Evolutionary conservation across 2,113 vertebrate species (phyloP), one percentile per base, ranked within the genome.

Genomic region (Tragelaphus strepsiceros): DNA sequence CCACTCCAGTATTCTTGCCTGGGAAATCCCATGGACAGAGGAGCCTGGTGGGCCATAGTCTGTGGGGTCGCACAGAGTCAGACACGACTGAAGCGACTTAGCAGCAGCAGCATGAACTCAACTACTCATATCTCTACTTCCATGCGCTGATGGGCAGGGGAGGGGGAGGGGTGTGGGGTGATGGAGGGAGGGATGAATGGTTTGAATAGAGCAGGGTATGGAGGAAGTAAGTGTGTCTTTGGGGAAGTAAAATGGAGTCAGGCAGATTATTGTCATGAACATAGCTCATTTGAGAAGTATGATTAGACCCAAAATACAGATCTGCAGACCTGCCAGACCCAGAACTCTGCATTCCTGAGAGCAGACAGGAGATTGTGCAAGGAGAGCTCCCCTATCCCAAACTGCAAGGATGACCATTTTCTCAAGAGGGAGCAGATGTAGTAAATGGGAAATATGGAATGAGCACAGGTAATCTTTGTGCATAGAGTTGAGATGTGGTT

Each of bases 81-180:
- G 67, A 71, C 67, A 71, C 0, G 1, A 39, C n/a, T 12, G n/a
- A 71, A 71, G n/a, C 0, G 2, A 71, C n/a, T 71, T 21, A 35
- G 64, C 64, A 71, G 59, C 12, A 61, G 59, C 59, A 61, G 59
- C 26, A 28, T 56, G 58, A 90, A 85, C 17, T 35, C 28, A 56
- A 7, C 6, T 59, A 19, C 43, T 16, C 43, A 26, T 12, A 56
- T 49, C 3, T 90, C 39, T 62, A 5, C 30, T 26, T 88, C 22
- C n/a, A 67, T 24, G 30, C 21, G 32, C 28, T n/a, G 6, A 74
- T 39, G 39, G 2, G 46, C 2, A 3, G 35, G 7, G 13, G 2
- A 2, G 0, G 1, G 2, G 1, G 13, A 15, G 0, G 0, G 39
- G 1, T 15, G 43, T 15, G 14, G 1, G 6, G 14, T 15, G 2